phyloP scores from a whole-genome alignment of 2,797 vertebrate genomes.

The Macropodus opercularis region DNA sequence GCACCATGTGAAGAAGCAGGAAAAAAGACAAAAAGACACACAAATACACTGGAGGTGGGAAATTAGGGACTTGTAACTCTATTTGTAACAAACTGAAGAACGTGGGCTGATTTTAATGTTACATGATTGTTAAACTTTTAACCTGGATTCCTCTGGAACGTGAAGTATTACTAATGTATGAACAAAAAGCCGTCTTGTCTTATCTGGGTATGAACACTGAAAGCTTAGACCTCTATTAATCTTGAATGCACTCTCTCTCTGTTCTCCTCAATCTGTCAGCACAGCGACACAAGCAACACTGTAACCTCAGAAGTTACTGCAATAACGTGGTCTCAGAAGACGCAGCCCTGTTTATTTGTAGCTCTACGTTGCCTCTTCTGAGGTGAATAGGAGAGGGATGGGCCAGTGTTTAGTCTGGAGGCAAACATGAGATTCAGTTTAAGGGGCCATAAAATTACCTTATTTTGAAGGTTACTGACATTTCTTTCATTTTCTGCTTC shows the following conservation, averaged over 20 bases:
- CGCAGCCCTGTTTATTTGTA: not conserved
- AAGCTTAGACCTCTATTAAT: slow-evolving; percentile 51
- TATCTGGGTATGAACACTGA: slow-evolving; percentile 33
- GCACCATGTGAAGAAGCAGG: not conserved
- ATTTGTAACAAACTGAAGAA: not conserved
- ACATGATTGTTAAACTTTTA: not conserved
- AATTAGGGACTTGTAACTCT: no score
- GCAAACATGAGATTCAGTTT: not conserved
- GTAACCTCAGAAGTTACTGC: slow-evolving; percentile 34
- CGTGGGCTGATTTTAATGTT: not conserved
- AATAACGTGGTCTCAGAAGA: not conserved
- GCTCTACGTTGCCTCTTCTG: not conserved
- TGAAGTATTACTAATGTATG: slow-evolving; percentile 28
- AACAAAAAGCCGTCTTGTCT: slow-evolving; percentile 38
- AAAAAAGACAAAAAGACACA: not conserved
- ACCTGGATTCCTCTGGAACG: slow-evolving; percentile 21
- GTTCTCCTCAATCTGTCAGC: slow-evolving; percentile 50
- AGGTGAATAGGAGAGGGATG: not conserved
- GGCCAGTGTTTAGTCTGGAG: not conserved
- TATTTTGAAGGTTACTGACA: no score
- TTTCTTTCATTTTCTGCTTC: no score
- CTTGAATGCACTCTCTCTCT: slow-evolving; percentile 45
- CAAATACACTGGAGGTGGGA: no score
- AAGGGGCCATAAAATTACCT: not conserved
- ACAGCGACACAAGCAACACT: slow-evolving; percentile 24